Evolutionary conservation across 2,797 vertebrate genomes (phyloP), one percentile per base, ranked within the genome.

Genomic region (Xenops minutus): DNA sequence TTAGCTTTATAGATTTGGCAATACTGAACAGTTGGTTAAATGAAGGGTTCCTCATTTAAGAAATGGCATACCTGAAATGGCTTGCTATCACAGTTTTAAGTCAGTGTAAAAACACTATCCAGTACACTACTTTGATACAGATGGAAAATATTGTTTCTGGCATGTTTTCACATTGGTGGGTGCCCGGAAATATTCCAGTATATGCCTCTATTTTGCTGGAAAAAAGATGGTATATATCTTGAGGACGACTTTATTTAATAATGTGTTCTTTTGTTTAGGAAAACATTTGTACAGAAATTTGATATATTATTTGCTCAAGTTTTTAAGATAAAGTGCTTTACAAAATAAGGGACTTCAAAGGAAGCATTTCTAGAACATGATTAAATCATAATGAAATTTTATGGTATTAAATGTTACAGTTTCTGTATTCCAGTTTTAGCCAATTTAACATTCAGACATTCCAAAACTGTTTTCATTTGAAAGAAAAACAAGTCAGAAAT

Each of bases 1-100:
- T 97, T 96, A 95, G 82, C 91, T 94, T 96, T 97, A 95, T 94
- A 83, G 93, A 95, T 94, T 90, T 92, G 94, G 94, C 81, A 95
- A 77, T 92, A 88, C 41, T 68, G 76, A 95, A 51, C 77, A 74
- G 77, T 95, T 93, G 90, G 71, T 93, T 93, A 96, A 93, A 93
- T 63, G 83, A 95, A 97, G 76, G 78, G 63, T 82, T 69, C 82
- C 91, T 92, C 81, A 85, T 75, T 95, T 95, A 91, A 91, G 85
- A 93, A 97, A 92, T 64, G 30, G 88, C 78, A 46, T 91, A 86
- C 93, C 85, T 91, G 87, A 95, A 93, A 95, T 80, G 73, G 73
- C 22, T 37, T 95, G 83, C 91, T 91, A 95, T 91, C 93, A 56
- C 37, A 80, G 77, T 44, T 85, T 85, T 78, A 91, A 92, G 59